These are phyloP conservation scores for Phalangium opilio DNA, from an alignment of 2,888 invertebrate genomes.

Conservation along the genomic window DNA sequence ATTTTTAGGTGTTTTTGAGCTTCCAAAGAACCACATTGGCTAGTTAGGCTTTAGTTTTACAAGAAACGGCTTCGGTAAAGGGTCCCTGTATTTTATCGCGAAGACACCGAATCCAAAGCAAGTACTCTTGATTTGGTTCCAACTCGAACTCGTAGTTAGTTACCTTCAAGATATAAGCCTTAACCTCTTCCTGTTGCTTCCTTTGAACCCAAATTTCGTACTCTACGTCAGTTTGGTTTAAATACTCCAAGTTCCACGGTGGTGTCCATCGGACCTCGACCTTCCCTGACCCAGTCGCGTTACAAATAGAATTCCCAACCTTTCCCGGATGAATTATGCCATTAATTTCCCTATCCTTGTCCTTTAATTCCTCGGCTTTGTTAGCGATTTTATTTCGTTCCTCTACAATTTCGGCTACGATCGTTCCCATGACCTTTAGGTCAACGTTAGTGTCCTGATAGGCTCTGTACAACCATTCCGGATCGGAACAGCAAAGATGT, in stretches of 20 bases:
- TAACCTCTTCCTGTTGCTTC: no score
- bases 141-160: no score
- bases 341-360: neutral
- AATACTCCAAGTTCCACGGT: constrained; percentile 17
- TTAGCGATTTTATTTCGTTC: neutral
- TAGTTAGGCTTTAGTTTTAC: no score
- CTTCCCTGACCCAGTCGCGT: neutral
- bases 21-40: no score
- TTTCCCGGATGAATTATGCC: constrained; percentile 7
- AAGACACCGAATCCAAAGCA: no score
- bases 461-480: constrained; percentile 36
- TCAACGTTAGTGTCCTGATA: constrained; percentile 38
- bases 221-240: constrained; percentile 5
- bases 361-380: neutral
- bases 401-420: neutral
- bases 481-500: constrained; percentile 36
- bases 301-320: constrained; percentile 1
- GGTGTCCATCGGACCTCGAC: constrained; percentile 10
- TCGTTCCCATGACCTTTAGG: constrained; percentile 6
- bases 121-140: no score
- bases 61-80: no score
- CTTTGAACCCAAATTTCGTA: constrained; percentile 17
- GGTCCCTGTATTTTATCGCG: no score
- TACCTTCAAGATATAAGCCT: no score
- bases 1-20: no score